Percentiles rank a stretch among this genome's conserved stretches.
Evolutionary conservation across 2,113 vertebrate species (phyloP).

Genomic region (Burhinus oedicnemus): DNA sequence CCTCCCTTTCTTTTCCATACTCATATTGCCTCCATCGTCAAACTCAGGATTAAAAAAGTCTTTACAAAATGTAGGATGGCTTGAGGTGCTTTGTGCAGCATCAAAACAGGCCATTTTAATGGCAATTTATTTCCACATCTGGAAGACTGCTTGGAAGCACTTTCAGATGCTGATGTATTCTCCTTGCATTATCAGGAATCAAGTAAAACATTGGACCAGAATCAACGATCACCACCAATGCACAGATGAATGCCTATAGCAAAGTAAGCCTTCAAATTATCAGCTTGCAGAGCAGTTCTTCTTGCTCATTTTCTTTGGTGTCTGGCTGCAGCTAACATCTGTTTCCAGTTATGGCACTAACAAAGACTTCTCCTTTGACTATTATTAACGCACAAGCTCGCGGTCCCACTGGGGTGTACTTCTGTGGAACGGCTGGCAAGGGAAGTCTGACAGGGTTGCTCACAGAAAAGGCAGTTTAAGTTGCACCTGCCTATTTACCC

Average conservation of each 20-base stretch:
- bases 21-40: not conserved
- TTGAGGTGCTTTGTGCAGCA: not conserved
- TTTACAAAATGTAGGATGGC: not conserved
- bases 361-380: constrained; percentile 23
- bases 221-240: not conserved
- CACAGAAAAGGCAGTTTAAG: not conserved
- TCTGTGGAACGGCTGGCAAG: not conserved
- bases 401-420: not conserved
- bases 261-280: constrained; percentile 30
- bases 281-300: constrained; percentile 5
- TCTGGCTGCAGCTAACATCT: constrained; percentile 48
- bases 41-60: not conserved
- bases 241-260: constrained; percentile 43
- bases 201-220: not conserved
- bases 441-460: not conserved
- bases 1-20: not conserved
- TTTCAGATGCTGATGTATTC: not conserved
- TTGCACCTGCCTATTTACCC: not conserved
- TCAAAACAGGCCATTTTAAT: not conserved
- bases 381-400: constrained; percentile 1
- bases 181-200: not conserved
- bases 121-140: constrained; percentile 27
- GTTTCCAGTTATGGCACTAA: constrained; percentile 21
- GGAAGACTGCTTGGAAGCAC: constrained; percentile 10
- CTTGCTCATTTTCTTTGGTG: constrained; percentile 26